Percentiles rank a stretch among this genome's conserved stretches.
Conservation (phyloP, 2,888 invertebrate species). For the Eumacrocentrus americanus region DNA sequence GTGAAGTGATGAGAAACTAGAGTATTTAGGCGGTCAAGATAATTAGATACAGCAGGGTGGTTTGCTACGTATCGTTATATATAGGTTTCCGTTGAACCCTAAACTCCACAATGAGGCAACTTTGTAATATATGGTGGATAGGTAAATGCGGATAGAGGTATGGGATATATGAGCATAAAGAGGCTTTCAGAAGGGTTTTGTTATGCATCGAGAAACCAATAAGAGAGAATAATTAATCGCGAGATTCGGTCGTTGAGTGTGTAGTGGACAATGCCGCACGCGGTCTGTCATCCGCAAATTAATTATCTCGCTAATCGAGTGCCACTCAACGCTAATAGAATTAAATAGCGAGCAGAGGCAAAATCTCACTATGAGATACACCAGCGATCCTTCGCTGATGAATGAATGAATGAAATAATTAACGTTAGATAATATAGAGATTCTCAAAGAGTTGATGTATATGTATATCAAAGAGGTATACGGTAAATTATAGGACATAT, state of each 20-base stretch:
- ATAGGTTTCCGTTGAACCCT: not conserved
- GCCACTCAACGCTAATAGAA: conserved; percentile 32
- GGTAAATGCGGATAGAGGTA: not conserved
- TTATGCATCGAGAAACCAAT: not conserved
- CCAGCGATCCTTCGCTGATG: not conserved
- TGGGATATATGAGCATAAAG: not conserved
- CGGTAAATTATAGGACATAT: too few relatives aligned
- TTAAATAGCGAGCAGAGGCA: conserved; percentile 11
- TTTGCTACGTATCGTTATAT: not conserved
- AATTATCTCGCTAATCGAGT: conserved; percentile 33
- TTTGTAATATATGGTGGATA: not conserved
- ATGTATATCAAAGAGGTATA: too few relatives aligned
- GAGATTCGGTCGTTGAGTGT: not conserved
- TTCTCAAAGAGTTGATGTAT: too few relatives aligned
- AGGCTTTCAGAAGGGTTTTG: not conserved
- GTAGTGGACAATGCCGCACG: conserved; percentile 4
- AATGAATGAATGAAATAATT: too few relatives aligned
- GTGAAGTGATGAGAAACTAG: not conserved
- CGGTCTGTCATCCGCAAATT: conserved; percentile 26
- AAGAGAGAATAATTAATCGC: not conserved
- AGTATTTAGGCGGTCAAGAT: too few relatives aligned
- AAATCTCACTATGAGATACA: conserved; percentile 3
- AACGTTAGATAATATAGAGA: too few relatives aligned
- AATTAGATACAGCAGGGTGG: not conserved
- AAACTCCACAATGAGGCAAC: not conserved